Evolutionary conservation across 2,888 invertebrate genomes (phyloP), one percentile per base, ranked within the genome.

Genomic region (Heliconius aoede): DNA sequence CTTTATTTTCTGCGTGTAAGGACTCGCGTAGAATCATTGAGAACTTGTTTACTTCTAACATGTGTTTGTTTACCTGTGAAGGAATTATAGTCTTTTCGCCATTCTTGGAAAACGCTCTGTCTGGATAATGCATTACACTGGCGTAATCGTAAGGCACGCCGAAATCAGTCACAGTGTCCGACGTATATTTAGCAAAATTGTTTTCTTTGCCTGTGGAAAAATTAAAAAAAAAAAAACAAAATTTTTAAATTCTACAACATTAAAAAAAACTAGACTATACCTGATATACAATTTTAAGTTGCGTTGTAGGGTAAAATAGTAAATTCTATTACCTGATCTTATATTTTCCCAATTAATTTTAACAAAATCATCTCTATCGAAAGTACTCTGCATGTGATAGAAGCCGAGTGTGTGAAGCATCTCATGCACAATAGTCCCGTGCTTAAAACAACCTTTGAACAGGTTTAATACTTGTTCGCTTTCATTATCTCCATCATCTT

Each of bases 301-400:
- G n/a, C 11, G 11, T 24, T 60, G 3, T 60, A 26, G 7, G 15
- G 26, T 60, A 60, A 60, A 28, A 5, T 60, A 60, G 26, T 15
- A 60, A 60, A 60, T 30, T 24, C 4, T 28, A 24, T 81, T 84
- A 96, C 96, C 96, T 81, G 90, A 83, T 82, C 90, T 88, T 68
- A 97, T 97, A 85, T 97, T 97, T 64, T 96, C 95, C 96, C 96
- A 97, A 72, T 96, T 89, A 81, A 98, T 97, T 80, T 95, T 95
- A 1, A 98, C 96, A 86, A 95, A 97, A 1, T 96, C 95, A 85
- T 98, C 97, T 80, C 98, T 95, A 88, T 97, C 96, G 24, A 96
- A 95, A 30, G 97, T 95, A 84, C 96, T 97, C 86, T 98, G 98
- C 91, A 97, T 97, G 85, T 98, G 98, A 87, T 96, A 97, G 88